Conservation (phyloP, 2,888 invertebrate genomes). For the Cantharis rufa region DNA sequence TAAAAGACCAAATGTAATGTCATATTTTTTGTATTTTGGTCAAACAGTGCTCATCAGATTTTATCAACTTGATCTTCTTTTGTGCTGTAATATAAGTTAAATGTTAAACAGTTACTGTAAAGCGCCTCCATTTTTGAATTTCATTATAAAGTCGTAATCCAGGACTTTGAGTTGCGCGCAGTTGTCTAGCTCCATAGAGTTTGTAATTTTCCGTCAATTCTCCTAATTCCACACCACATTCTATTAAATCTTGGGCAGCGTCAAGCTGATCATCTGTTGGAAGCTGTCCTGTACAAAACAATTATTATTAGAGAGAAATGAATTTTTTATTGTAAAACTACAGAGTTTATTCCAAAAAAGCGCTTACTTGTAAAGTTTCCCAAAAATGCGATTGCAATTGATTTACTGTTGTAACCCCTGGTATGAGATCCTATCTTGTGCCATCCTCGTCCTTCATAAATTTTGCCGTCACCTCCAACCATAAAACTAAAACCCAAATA, state of each 20-base stretch:
- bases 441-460: slow-evolving; percentile 67
- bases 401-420: slow-evolving; percentile 58
- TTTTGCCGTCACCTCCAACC: slow-evolving; percentile 63
- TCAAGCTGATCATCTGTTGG: slow-evolving; percentile 56
- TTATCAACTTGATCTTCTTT: not conserved
- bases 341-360: slow-evolving; percentile 9
- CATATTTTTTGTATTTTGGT: too few relatives aligned
- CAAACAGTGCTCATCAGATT: too few relatives aligned
- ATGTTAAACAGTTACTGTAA: slow-evolving; percentile 22
- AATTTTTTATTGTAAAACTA: too few relatives aligned
- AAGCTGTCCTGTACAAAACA: slow-evolving; percentile 45
- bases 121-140: slow-evolving; percentile 60
- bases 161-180: slow-evolving; percentile 59
- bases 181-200: slow-evolving; percentile 62
- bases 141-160: slow-evolving; percentile 58
- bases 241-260: slow-evolving; percentile 57
- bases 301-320: not conserved
- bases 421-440: slow-evolving; percentile 63
- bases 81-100: not conserved
- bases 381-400: slow-evolving; percentile 63
- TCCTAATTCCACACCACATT: slow-evolving; percentile 57
- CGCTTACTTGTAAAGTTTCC: slow-evolving; percentile 60
- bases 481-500: slow-evolving; percentile 56
- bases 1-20: too few relatives aligned
- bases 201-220: slow-evolving; percentile 57